Evolutionary conservation across 2,113 vertebrate genomes (phyloP), one percentile per base, ranked within the genome.

Genomic region (Rafetus swinhoei): DNA sequence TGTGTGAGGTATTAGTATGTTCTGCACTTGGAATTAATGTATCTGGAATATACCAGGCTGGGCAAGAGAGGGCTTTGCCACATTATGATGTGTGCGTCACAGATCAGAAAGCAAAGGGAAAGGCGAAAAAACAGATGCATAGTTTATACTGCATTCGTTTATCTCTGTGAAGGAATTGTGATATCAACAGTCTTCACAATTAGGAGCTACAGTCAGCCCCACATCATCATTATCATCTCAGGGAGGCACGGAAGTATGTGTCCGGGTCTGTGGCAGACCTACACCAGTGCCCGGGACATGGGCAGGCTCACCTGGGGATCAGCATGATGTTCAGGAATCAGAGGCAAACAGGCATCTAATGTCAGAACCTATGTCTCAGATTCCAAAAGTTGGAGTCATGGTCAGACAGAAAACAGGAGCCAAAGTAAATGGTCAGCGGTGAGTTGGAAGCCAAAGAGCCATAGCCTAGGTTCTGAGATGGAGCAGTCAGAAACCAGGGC

Each of bases 11-110:
- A 52, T 82, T 81, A 56, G 10, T 50, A 15, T 79, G 74, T 35
- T 93, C 90, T 97, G 79, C 81, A 85, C 5, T 35, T 81, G 72
- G 84, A 95, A 88, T 25, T 4, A 7, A 95, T 95, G 81, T 2
- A 76, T 22, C 50, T 77, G 60, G 32, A 84, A 89, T 6, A 39
- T 32, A 60, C 22, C 22, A 39, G 35, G 4, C 10, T 5, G 19
- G 29, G 6, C 4, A 29, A 15, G 7, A 1, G 62, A 65, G 32
- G 29, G 7, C 29, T 65, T 65, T 16, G 62, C 29, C 62, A n/a
- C 32, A n/a, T n/a, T 32, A 69, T 69, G 62, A 27, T 15, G 29
- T n/a, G 62, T 69, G 13, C 62, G n/a, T 9, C 62, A 69, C 87
- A 86, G 81, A 60, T 55, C 45, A 93, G 87, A 88, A 89, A 95